Percentiles rank a stretch among this genome's conserved stretches.
Conservation (phyloP, 2,113 vertebrate genomes). For the Spilogale gracilis region DNA sequence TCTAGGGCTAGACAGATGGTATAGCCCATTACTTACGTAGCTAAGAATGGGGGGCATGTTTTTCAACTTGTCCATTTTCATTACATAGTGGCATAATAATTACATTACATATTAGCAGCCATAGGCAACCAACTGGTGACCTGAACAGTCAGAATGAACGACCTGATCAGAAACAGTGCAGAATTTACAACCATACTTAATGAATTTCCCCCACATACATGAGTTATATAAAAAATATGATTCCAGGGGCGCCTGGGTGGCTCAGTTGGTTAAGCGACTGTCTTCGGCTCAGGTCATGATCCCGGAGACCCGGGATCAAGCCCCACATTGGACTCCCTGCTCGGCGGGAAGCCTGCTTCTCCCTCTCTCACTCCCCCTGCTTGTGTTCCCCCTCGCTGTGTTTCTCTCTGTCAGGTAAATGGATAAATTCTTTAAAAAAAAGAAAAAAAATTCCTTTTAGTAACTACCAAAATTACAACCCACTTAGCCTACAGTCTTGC, state of each 20-base stretch:
- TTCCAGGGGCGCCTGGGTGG: too few relatives aligned
- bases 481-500: neutral
- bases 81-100: slow-evolving; percentile 9
- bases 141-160: neutral
- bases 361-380: too few relatives aligned
- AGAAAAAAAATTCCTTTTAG: neutral
- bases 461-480: neutral
- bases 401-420: too few relatives aligned
- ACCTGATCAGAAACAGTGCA: slow-evolving; percentile 20
- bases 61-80: neutral
- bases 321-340: too few relatives aligned
- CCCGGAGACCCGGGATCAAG: too few relatives aligned
- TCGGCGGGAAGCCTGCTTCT: too few relatives aligned
- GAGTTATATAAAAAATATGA: neutral
- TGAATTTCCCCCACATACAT: slow-evolving; percentile 1
- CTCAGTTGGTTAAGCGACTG: too few relatives aligned
- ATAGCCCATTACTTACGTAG: neutral
- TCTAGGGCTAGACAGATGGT: neutral
- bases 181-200: neutral
- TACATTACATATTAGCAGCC: neutral
- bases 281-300: too few relatives aligned
- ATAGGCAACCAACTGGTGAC: neutral
- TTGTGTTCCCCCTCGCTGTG: too few relatives aligned
- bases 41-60: neutral
- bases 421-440: too few relatives aligned